Evolutionary conservation across 2,797 vertebrate genomes (phyloP).

Genomic region (Bradypus variegatus): DNA sequence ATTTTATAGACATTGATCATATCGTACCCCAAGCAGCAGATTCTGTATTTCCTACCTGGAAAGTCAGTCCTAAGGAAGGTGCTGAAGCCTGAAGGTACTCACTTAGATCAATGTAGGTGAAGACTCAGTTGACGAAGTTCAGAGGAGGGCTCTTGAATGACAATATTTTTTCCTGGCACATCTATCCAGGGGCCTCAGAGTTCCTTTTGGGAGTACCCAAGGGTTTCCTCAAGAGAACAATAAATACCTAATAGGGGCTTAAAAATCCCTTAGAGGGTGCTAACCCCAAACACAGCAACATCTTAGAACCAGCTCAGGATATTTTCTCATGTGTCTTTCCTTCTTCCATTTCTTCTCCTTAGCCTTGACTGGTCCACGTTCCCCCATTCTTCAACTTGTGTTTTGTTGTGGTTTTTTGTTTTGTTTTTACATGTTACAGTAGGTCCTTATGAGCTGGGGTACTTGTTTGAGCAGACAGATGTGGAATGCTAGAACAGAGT

Average conservation of each 20-base stretch:
- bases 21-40: background rate
- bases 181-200: background rate
- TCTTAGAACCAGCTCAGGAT: background rate
- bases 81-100: background rate
- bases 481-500: background rate
- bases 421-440: background rate
- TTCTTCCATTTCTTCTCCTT: background rate
- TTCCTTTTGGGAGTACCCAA: conserved; percentile 23
- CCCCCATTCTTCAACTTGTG: background rate
- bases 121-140: background rate
- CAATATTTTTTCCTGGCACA: background rate
- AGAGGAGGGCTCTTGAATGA: conserved; percentile 12
- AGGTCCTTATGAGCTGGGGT: background rate
- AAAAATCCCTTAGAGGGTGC: background rate
- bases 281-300: background rate
- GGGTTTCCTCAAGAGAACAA: conserved; percentile 14
- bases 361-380: background rate
- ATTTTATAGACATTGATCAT: background rate
- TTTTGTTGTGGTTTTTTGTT: background rate
- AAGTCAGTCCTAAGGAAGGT: background rate
- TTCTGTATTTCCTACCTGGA: background rate
- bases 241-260: background rate
- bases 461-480: background rate
- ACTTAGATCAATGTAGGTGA: background rate
- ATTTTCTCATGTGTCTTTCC: background rate